Base-by-base conservation (phyloP, 2,888 invertebrate genomes). In the Bombylius major region DNA sequence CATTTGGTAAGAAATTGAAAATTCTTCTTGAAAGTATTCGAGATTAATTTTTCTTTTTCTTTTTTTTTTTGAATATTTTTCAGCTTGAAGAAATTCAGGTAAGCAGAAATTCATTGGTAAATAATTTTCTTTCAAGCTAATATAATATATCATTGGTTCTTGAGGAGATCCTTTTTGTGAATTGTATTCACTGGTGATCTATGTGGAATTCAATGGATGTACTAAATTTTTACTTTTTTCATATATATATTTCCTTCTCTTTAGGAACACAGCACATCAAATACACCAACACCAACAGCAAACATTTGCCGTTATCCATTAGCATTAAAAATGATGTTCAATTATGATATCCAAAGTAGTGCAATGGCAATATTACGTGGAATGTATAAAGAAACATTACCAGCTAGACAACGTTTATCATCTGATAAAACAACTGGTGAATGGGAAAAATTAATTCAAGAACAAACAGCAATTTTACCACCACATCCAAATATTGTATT, bases 291-390 rank as follows among this genome's bases (percentile, higher is more conserved):
- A n/a, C n/a, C n/a, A n/a, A n/a, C n/a, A n/a, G 23, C 23, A 23
- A 23, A 23, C 23, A 65, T 70, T 31, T 65, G 65, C 33, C 66
- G 66, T 34, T 84, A 80, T 70, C 84, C 85, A 0, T 70, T 91
- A 60, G 92, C 92, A 7, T 75, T 93, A 23, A 93, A 93, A 76
- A 87, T 93, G 84, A 87, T 93, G 87, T 93, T 91, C 66, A 93
- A 93, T 71, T 93, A 91, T 67, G 87, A 88, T 63, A 84, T 87
- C 5, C 87, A 88, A 68, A 89, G 89, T 23, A 88, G 86, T 70
- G 86, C 90, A 0, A 76, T 81, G 62, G 79, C 85, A 23, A 88
- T 93, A 61, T 71, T 89, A 62, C 78, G 80, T 54, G 86, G 85
- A 6, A 90, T 92, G 89, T 82, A 85, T 65, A 80, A 83, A 58